Conservation (phyloP, 2,888 invertebrate genomes). For the Cosmia pyralina region DNA sequence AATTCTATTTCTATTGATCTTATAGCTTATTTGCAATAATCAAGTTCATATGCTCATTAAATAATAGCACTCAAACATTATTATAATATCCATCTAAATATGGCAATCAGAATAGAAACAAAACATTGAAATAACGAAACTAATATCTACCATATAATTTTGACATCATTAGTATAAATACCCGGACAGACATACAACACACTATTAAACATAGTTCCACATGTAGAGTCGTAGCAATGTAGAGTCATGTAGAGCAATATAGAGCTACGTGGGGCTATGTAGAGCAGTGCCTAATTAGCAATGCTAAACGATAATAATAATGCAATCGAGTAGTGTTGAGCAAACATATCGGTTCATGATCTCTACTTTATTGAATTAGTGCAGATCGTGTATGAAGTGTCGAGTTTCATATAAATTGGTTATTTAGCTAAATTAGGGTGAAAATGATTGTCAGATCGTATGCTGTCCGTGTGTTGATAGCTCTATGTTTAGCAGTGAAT, state of each 20-base stretch:
- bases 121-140: neutral
- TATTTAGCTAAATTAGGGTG: neutral
- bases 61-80: neutral
- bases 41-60: too few relatives aligned
- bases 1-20: too few relatives aligned
- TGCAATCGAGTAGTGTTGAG: slow-evolving; percentile 17
- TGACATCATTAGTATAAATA: neutral
- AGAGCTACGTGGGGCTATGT: slow-evolving; percentile 3
- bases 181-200: neutral
- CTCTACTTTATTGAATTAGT: slow-evolving; percentile 27
- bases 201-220: neutral
- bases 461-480: neutral
- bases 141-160: neutral
- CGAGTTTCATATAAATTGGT: neutral
- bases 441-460: neutral
- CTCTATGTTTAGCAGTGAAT: neutral
- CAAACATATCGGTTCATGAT: slow-evolving; percentile 22
- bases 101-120: neutral
- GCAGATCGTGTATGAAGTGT: neutral
- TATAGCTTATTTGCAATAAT: neutral
- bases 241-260: neutral
- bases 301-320: slow-evolving; percentile 29
- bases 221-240: slow-evolving; percentile 6
- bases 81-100: neutral
- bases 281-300: slow-evolving; percentile 24